phyloP scores from a whole-genome alignment of 2,797 vertebrate species.

The Taenioides sp. region DNA sequence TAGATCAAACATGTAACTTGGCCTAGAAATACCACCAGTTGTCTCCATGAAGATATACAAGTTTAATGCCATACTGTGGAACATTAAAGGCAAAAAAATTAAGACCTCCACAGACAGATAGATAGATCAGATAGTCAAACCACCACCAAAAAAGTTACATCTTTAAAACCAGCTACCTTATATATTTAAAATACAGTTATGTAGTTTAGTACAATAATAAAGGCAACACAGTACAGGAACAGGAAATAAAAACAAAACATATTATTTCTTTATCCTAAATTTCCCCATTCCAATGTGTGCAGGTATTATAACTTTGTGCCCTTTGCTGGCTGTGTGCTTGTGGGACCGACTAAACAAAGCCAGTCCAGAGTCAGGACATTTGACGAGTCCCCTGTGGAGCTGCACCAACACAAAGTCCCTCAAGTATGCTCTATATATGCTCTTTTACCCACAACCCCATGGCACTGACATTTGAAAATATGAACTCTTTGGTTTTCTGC shows the following conservation, averaged over 20 bases:
- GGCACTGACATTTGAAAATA: slow-evolving; percentile 36
- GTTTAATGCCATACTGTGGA: too few species aligned
- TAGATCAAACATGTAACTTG: too few species aligned
- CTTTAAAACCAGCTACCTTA: background rate
- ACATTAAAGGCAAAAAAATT: too few species aligned
- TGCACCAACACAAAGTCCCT: slow-evolving; percentile 83
- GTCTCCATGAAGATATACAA: too few species aligned
- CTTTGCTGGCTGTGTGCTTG: slow-evolving; percentile 86
- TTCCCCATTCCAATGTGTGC: slow-evolving; percentile 5
- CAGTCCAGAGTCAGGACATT: slow-evolving; percentile 92
- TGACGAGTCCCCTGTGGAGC: slow-evolving; percentile 90
- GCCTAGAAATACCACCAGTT: too few species aligned
- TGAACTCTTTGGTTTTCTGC: slow-evolving; percentile 38
- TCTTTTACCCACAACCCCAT: background rate
- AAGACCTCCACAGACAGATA: too few species aligned
- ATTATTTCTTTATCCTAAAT: background rate
- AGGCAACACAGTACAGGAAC: background rate
- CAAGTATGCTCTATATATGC: slow-evolving; percentile 78
- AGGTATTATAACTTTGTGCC: slow-evolving; percentile 98
- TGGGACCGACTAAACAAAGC: slow-evolving; percentile 81
- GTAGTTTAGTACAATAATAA: background rate
- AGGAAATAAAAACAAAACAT: background rate
- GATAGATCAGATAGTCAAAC: too few species aligned
- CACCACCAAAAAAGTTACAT: background rate
- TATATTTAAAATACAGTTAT: too few species aligned